Conservation (phyloP, 2,797 vertebrate species). For the Orientallactaga sibirica region DNA sequence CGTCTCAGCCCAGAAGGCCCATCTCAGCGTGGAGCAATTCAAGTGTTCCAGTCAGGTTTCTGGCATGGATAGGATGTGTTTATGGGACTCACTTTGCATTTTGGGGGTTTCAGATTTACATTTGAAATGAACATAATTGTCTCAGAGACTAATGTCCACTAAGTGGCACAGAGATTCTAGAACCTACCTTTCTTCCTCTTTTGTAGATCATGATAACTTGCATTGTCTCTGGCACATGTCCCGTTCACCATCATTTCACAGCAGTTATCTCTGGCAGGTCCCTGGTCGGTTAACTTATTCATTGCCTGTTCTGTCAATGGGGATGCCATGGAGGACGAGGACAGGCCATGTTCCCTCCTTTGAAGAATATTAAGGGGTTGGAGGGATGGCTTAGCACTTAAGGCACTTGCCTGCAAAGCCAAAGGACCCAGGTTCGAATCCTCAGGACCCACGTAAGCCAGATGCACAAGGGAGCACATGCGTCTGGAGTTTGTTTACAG, state of each 20-base stretch:
- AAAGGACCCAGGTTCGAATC: too few species aligned
- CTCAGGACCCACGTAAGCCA: too few species aligned
- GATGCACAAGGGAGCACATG: too few species aligned
- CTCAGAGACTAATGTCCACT: slow-evolving; percentile 22
- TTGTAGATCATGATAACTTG: not conserved
- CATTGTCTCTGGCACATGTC: not conserved
- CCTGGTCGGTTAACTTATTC: not conserved
- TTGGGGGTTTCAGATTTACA: not conserved
- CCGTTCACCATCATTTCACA: not conserved
- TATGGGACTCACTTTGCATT: not conserved
- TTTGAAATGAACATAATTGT: slow-evolving; percentile 25
- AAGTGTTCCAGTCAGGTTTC: not conserved
- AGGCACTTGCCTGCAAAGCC: too few species aligned
- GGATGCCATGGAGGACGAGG: not conserved
- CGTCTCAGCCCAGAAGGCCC: not conserved
- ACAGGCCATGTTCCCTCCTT: not conserved
- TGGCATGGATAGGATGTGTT: not conserved
- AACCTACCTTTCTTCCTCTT: not conserved
- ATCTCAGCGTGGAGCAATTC: not conserved
- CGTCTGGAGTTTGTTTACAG: too few species aligned
- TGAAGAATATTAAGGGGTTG: not conserved
- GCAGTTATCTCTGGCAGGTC: not conserved
- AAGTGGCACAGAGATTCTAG: not conserved
- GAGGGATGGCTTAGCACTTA: too few species aligned
- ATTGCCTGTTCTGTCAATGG: not conserved